phyloP scores from a whole-genome alignment of 2,113 vertebrate genomes.

The Helogale parvula region DNA sequence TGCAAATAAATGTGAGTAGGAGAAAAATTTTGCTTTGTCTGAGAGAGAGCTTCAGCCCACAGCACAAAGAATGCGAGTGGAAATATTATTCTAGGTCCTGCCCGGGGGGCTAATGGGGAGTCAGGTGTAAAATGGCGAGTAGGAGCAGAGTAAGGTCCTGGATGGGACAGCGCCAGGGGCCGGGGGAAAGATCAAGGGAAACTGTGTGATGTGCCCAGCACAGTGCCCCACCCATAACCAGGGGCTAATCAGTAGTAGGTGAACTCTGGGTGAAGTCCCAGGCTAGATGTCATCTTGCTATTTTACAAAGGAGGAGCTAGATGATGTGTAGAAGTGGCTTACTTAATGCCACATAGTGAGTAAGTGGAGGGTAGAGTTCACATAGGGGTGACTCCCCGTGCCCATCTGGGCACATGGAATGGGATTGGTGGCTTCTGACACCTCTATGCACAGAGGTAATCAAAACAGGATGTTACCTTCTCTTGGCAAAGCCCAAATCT shows the following conservation, averaged over 20 bases:
- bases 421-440: background rate
- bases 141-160: background rate
- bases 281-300: background rate
- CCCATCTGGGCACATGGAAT: fast-evolving
- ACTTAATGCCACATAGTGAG: background rate
- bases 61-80: background rate
- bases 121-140: background rate
- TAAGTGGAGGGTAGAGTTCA: background rate
- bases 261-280: background rate
- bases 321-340: background rate
- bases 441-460: background rate
- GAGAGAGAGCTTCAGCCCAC: background rate
- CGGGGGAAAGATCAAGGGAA: background rate
- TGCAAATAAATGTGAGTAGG: background rate
- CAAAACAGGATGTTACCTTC: background rate
- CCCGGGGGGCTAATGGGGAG: fast-evolving
- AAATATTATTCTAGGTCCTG: background rate
- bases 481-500: background rate
- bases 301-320: background rate
- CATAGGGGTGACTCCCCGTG: background rate
- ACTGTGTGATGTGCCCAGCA: fast-evolving
- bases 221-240: fast-evolving
- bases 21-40: background rate
- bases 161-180: fast-evolving
- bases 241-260: background rate